phyloP scores from a whole-genome alignment of 2,797 vertebrate genomes.

The Labeo calbasu region DNA sequence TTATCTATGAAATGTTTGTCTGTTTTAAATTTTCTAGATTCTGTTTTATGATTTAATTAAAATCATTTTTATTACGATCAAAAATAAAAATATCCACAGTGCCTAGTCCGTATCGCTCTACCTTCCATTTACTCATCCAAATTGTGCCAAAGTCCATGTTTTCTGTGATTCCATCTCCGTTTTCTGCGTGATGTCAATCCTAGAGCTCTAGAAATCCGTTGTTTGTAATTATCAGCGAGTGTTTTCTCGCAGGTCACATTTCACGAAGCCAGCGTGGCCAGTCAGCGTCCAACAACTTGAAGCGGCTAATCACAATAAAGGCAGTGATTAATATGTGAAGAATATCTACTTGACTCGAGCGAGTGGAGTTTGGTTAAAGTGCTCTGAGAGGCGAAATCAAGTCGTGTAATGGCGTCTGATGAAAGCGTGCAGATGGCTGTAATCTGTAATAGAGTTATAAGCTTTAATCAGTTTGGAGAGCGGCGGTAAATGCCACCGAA shows the following conservation, averaged over 20 bases:
- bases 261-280: constrained; percentile 27
- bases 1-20: too few species aligned
- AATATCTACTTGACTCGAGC: not conserved
- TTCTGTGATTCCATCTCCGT: too few species aligned
- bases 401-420: constrained; percentile 30
- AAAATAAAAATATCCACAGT: too few species aligned
- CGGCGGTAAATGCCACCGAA: constrained; percentile 52
- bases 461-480: constrained; percentile 60
- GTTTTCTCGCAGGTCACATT: not conserved
- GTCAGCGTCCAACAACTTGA: constrained; percentile 22
- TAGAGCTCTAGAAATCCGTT: not conserved
- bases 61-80: too few species aligned
- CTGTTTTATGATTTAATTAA: too few species aligned
- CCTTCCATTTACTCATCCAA: too few species aligned
- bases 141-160: too few species aligned
- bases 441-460: constrained; percentile 48
- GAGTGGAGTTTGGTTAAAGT: not conserved
- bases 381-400: constrained; percentile 38
- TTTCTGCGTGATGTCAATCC: not conserved
- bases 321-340: not conserved
- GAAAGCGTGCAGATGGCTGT: constrained; percentile 30
- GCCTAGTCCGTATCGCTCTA: too few species aligned
- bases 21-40: too few species aligned
- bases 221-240: not conserved
- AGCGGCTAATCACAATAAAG: constrained; percentile 5